A percentile compares a stretch with the other conserved stretches of the same genome.
phyloP scores from a whole-genome alignment of 1,140 invertebrate genomes.

The Callitettix versicolor region DNA sequence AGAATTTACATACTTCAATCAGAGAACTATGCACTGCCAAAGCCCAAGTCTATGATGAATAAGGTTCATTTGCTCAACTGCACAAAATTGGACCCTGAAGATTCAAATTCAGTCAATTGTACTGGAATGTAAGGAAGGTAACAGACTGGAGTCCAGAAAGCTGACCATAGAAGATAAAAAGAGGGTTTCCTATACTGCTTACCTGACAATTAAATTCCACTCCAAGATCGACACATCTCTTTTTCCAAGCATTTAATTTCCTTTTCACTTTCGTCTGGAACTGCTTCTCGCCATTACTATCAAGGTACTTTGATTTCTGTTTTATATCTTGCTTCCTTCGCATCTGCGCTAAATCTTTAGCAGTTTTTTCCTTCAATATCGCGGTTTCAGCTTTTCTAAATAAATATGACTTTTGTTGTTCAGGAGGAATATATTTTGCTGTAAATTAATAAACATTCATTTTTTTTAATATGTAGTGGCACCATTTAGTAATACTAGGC shows the following conservation, averaged over 20 bases:
- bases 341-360: not conserved
- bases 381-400: slow-evolving; percentile 13
- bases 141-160: too few species aligned
- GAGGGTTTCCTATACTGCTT: not conserved
- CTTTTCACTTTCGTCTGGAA: not conserved
- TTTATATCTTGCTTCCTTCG: slow-evolving; percentile 4
- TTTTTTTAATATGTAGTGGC: too few species aligned
- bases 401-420: slow-evolving; percentile 36
- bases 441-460: slow-evolving; percentile 26
- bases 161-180: too few species aligned
- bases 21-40: too few species aligned
- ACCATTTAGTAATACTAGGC: too few species aligned
- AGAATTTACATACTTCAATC: too few species aligned
- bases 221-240: slow-evolving; percentile 15
- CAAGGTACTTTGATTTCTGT: slow-evolving; percentile 5
- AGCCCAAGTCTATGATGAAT: too few species aligned
- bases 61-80: too few species aligned
- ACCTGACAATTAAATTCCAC: slow-evolving; percentile 22
- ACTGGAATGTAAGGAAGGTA: too few species aligned
- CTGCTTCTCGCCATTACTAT: not conserved
- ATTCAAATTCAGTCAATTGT: too few species aligned
- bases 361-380: not conserved
- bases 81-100: too few species aligned
- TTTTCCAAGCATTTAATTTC: not conserved
- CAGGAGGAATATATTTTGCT: slow-evolving; percentile 44